Evolutionary conservation across 2,113 vertebrate species (phyloP).

Genomic region (Indicator maculatus): DNA sequence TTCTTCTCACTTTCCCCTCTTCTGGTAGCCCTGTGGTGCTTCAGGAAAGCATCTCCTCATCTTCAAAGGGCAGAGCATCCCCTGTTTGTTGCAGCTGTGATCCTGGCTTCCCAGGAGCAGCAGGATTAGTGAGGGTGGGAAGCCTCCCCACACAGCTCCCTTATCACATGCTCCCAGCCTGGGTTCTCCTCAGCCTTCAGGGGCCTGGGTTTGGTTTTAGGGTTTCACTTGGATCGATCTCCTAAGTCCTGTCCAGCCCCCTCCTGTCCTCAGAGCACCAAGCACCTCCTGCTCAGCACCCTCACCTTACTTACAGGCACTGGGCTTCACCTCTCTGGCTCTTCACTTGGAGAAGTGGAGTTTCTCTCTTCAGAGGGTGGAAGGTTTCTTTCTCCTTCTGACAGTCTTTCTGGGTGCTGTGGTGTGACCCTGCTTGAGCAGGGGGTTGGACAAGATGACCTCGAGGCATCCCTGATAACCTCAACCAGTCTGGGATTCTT

Average conservation of each 20-base stretch:
- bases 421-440: neutral
- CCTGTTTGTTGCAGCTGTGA: neutral
- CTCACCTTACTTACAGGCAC: rapidly evolving
- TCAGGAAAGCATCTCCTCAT: neutral
- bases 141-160: neutral
- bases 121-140: neutral
- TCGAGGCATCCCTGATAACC: neutral
- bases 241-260: neutral
- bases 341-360: neutral
- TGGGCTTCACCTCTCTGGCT: neutral
- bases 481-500: neutral
- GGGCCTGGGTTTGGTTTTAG: neutral
- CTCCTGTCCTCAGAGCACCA: neutral
- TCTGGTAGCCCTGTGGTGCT: neutral
- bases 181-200: neutral
- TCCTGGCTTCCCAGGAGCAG: neutral
- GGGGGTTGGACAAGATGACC: neutral
- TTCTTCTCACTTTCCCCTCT: neutral
- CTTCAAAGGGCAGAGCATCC: neutral
- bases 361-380: neutral
- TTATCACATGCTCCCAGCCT: neutral
- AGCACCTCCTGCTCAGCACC: neutral
- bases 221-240: neutral
- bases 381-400: neutral
- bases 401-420: rapidly evolving